A percentile compares a stretch with the other conserved stretches of the same genome.
Conservation (phyloP, 2,888 invertebrate species). For the Chalcis sispes region DNA sequence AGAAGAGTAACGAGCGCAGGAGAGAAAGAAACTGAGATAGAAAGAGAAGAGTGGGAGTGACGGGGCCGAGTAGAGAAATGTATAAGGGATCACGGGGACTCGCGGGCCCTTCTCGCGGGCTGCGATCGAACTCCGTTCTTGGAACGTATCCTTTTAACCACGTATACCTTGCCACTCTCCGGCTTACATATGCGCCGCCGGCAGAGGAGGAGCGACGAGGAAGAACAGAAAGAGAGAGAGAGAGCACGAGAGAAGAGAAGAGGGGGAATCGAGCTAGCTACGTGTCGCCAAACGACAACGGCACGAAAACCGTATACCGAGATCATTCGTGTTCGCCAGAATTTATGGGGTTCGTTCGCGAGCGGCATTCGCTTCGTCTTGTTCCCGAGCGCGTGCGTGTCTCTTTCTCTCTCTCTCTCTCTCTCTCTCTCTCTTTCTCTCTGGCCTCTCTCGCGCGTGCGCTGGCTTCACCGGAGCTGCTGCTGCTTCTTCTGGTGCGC, state of each 20-base stretch:
- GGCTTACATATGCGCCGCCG: constrained; percentile 17
- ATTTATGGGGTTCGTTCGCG: constrained; percentile 70
- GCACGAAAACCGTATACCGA: constrained; percentile 64
- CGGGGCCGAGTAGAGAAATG: constrained; percentile 53
- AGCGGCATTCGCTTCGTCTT: constrained; percentile 63
- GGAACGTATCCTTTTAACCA: constrained; percentile 62
- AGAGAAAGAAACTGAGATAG: constrained; percentile 40
- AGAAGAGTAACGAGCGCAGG: not conserved
- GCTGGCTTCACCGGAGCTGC: no score
- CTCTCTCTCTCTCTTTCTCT: constrained; percentile 4
- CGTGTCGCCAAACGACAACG: constrained; percentile 64
- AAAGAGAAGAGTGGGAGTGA: constrained; percentile 29
- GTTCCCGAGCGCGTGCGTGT: constrained; percentile 54
- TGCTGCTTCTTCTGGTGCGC: constrained; percentile 36
- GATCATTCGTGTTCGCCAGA: constrained; percentile 69
- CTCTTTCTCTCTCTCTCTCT: constrained; percentile 2
- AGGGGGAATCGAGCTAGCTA: constrained; percentile 48
- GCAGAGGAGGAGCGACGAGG: no score
- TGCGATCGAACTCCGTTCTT: constrained; percentile 59
- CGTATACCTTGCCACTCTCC: constrained; percentile 55
- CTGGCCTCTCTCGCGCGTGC: not conserved
- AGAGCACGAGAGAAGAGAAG: constrained; percentile 15
- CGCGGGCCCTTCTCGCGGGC: constrained; percentile 42
- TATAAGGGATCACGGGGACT: no score
- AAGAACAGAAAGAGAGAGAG: not conserved